Percentiles rank a stretch among this genome's conserved stretches.
Conservation (phyloP, 2,797 vertebrate genomes). For the Aeoliscus strigatus region DNA sequence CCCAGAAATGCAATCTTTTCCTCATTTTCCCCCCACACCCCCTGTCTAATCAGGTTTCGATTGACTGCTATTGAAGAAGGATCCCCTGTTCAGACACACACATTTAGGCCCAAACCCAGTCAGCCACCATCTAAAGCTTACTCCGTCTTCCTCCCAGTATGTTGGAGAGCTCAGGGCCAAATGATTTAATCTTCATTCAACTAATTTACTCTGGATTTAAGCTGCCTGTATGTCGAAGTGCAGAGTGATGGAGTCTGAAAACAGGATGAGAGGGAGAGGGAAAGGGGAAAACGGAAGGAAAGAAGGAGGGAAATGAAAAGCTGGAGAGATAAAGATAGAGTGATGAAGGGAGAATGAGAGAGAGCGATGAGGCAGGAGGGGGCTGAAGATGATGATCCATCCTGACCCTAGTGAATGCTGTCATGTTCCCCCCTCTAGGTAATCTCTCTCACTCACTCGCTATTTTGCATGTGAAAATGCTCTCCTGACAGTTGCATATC, state of each 20-base stretch:
- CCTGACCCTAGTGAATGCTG: slow-evolving; percentile 74
- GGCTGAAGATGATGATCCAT: slow-evolving; percentile 70
- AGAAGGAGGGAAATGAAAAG: slow-evolving; percentile 43
- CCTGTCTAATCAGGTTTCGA: slow-evolving; percentile 71
- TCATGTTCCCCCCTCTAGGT: slow-evolving; percentile 75
- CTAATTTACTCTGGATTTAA: slow-evolving; percentile 78
- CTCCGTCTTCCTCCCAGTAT: slow-evolving; percentile 72
- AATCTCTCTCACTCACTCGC: slow-evolving; percentile 74
- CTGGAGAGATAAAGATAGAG: slow-evolving; percentile 62
- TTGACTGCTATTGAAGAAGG: slow-evolving; percentile 68
- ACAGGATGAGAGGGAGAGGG: slow-evolving; percentile 65
- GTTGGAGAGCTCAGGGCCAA: slow-evolving; percentile 69
- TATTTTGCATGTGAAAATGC: slow-evolving; percentile 77
- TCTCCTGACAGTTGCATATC: slow-evolving; percentile 76
- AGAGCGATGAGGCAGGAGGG: slow-evolving; percentile 23
- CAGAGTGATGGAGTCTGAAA: slow-evolving; percentile 74
- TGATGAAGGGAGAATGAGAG: slow-evolving; percentile 48
- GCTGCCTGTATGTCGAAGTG: slow-evolving; percentile 72
- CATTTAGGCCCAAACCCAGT: slow-evolving; percentile 62
- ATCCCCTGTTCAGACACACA: slow-evolving; percentile 58
- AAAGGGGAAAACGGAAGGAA: slow-evolving; percentile 55
- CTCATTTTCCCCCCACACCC: slow-evolving; percentile 62
- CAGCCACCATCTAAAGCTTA: slow-evolving; percentile 70
- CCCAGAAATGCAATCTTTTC: slow-evolving; percentile 68
- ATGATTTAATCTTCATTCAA: slow-evolving; percentile 79